These are phyloP conservation scores for Habroteleia sp. DNA, from an alignment of 2,888 invertebrate genomes.

Conservation along the genomic window DNA sequence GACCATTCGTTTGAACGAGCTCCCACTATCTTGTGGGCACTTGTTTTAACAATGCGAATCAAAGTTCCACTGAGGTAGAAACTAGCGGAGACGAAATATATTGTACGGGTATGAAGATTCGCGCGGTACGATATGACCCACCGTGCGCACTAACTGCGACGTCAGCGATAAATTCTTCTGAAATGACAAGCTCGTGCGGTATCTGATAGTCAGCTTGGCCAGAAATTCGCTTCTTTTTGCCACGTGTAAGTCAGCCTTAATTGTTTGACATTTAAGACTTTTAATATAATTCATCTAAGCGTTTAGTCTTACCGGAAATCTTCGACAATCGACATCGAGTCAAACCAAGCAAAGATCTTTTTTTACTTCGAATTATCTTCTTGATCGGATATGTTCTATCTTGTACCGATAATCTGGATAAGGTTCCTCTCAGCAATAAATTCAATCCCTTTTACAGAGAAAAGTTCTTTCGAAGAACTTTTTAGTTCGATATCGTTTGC, in stretches of 20 bases:
- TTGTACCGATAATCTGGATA: conserved; percentile 45
- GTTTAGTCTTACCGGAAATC: conserved; percentile 50
- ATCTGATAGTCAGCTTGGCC: conserved; percentile 68
- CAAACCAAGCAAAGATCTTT: conserved; percentile 37
- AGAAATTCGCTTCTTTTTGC: conserved; percentile 67
- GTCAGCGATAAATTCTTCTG: conserved; percentile 77
- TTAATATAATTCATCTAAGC: conserved; percentile 36
- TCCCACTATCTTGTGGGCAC: conserved; percentile 1
- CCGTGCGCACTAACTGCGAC: conserved; percentile 62
- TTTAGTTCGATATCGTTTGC: too few relatives aligned
- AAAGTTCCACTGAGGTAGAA: conserved; percentile 19
- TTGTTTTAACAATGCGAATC: conserved; percentile 41
- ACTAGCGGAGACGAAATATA: conserved; percentile 35
- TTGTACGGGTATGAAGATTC: conserved; percentile 56
- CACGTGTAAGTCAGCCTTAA: conserved; percentile 74
- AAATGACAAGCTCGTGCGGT: conserved; percentile 74
- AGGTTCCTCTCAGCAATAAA: conserved; percentile 5
- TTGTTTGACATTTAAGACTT: conserved; percentile 72
- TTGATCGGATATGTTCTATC: conserved; percentile 26
- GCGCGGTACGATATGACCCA: conserved; percentile 40
- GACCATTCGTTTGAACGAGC: conserved; percentile 21
- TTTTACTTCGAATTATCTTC: conserved; percentile 11
- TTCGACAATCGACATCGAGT: conserved; percentile 10
- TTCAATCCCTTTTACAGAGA: neutral
- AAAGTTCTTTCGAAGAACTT: neutral